phyloP scores from a whole-genome alignment of 2,113 vertebrate genomes.

The Meles meles region DNA sequence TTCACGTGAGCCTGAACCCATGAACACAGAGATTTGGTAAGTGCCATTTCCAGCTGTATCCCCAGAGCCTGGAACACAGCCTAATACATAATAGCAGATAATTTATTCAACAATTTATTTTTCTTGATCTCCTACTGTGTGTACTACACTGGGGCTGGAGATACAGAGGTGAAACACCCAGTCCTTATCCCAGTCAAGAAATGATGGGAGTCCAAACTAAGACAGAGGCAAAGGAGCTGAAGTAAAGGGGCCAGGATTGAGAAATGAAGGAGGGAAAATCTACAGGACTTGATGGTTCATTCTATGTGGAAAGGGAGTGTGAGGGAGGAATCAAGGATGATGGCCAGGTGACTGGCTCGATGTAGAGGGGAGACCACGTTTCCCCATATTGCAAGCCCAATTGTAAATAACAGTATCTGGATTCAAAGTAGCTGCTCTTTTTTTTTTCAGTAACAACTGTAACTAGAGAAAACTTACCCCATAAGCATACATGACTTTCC shows the following conservation, averaged over 20 bases:
- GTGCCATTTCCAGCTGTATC: neutral
- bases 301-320: neutral
- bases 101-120: neutral
- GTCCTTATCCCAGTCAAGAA: neutral
- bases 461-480: constrained; percentile 4
- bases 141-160: neutral
- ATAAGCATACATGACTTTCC: neutral
- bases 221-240: neutral
- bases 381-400: neutral
- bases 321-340: neutral
- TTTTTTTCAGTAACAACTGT: neutral
- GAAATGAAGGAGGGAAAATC: neutral
- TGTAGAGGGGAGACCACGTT: neutral
- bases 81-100: neutral
- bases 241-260: neutral
- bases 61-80: neutral
- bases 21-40: neutral
- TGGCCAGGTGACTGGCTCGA: neutral
- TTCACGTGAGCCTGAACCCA: neutral
- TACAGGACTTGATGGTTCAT: neutral
- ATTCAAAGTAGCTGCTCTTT: neutral
- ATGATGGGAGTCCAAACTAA: neutral
- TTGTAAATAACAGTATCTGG: neutral
- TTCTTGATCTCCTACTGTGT: neutral
- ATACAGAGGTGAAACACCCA: neutral